A percentile compares a stretch with the other conserved stretches of the same genome.
These are phyloP conservation scores for Lepus europaeus DNA, from an alignment of 2,113 vertebrate genomes.

Conservation along the genomic window DNA sequence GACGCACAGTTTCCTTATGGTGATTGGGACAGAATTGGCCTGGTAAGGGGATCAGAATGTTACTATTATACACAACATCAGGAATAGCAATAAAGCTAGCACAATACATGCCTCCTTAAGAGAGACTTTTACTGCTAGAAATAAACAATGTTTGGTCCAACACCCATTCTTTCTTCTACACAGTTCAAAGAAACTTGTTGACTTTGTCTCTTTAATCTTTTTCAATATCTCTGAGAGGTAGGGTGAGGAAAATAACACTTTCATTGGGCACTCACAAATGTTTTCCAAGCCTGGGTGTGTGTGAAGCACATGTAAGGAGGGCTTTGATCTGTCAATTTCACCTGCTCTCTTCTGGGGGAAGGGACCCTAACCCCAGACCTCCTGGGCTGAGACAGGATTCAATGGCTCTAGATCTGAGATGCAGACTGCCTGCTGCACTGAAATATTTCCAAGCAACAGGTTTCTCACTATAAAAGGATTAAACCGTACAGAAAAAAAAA, in stretches of 20 bases:
- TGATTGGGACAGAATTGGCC: not conserved
- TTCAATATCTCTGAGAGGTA: not conserved
- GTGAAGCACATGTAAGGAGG: not conserved
- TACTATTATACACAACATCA: not conserved
- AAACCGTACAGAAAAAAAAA: not conserved
- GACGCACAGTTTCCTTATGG: not conserved
- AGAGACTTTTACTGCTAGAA: not conserved
- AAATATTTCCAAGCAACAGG: not conserved
- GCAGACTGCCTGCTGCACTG: not conserved
- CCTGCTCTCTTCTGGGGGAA: not conserved
- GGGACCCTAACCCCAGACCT: not conserved
- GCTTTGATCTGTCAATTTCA: conserved; percentile 31
- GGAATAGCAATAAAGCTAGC: not conserved
- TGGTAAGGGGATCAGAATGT: rapidly evolving
- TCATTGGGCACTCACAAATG: not conserved
- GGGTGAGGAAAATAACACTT: not conserved
- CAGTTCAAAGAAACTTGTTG: conserved; percentile 68
- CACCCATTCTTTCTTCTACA: not conserved
- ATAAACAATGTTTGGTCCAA: conserved; percentile 27
- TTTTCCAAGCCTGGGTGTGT: not conserved
- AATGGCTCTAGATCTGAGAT: not conserved
- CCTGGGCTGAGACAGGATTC: not conserved
- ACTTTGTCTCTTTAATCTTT: conserved; percentile 70
- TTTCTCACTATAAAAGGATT: not conserved
- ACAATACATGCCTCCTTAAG: not conserved